phyloP scores from a whole-genome alignment of 2,797 vertebrate species.

The Ptychobarbus kaznakovi region DNA sequence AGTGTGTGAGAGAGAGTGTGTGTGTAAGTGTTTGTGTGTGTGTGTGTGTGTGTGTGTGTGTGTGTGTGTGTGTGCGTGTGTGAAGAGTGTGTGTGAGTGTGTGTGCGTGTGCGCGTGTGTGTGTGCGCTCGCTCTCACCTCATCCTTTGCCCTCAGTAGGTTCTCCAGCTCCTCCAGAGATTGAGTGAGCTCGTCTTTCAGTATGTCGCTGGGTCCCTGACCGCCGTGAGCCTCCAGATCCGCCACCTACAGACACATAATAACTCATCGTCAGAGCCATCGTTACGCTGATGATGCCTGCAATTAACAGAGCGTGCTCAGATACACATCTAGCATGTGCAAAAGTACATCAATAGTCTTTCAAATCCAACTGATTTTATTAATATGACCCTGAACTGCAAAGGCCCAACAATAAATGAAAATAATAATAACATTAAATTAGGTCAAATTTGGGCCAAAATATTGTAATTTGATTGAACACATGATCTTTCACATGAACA shows the following conservation, averaged over 20 bases:
- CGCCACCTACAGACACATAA: slow-evolving; percentile 78
- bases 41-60: neutral
- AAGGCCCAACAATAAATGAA: neutral
- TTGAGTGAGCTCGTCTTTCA: slow-evolving; percentile 86
- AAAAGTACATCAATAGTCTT: neutral
- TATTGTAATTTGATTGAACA: neutral
- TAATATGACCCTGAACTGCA: neutral
- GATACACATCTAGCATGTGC: neutral
- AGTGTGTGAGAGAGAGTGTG: no score
- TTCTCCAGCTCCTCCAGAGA: slow-evolving; percentile 89
- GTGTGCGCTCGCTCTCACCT: slow-evolving; percentile 74
- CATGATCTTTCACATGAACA: neutral
- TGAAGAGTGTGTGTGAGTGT: neutral
- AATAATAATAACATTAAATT: no score
- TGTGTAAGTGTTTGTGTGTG: neutral
- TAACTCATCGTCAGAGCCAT: neutral
- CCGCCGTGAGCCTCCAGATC: slow-evolving; percentile 87
- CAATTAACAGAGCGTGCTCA: neutral
- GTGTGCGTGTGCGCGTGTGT: neutral
- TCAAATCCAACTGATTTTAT: neutral
- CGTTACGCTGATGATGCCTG: neutral
- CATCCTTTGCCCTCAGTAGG: slow-evolving; percentile 91
- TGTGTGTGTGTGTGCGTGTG: neutral
- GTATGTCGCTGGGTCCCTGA: slow-evolving; percentile 77
- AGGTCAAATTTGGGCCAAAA: neutral